phyloP scores from a whole-genome alignment of 2,888 invertebrate species.

The Quadroppia sp. region DNA sequence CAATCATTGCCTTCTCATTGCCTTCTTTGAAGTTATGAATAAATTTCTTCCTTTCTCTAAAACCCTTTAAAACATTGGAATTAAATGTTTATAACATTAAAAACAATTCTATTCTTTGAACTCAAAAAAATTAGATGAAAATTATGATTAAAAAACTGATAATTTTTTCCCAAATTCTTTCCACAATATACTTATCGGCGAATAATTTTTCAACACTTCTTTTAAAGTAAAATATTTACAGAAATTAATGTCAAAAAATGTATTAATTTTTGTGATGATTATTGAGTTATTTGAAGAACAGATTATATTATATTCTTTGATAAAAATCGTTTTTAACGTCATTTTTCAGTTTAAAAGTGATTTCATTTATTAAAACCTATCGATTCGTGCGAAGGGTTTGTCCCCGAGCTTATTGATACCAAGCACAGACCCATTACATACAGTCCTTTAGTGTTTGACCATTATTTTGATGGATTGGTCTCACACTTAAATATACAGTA shows the following conservation, averaged over 20 bases:
- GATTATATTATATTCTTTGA: background rate
- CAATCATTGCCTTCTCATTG: background rate
- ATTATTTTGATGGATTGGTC: background rate
- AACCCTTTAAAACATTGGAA: too few species aligned
- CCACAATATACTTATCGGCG: background rate
- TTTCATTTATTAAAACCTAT: background rate
- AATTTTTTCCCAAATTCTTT: background rate
- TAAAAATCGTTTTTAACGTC: background rate
- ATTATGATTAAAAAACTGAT: background rate
- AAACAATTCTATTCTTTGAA: background rate
- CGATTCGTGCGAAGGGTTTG: background rate
- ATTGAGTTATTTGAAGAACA: background rate
- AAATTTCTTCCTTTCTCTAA: background rate
- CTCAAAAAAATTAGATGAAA: background rate
- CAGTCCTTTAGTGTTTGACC: background rate
- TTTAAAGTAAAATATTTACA: background rate
- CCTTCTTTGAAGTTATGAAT: background rate
- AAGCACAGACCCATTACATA: background rate
- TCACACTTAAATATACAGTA: too few species aligned
- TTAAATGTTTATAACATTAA: too few species aligned
- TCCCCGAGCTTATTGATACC: background rate
- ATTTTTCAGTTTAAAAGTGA: background rate
- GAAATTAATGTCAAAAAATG: background rate
- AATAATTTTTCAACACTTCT: background rate
- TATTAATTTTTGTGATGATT: slow-evolving; percentile 2